These are phyloP conservation scores for Goniozus legneri DNA, from an alignment of 1,140 invertebrate genomes.

Conservation along the genomic window DNA sequence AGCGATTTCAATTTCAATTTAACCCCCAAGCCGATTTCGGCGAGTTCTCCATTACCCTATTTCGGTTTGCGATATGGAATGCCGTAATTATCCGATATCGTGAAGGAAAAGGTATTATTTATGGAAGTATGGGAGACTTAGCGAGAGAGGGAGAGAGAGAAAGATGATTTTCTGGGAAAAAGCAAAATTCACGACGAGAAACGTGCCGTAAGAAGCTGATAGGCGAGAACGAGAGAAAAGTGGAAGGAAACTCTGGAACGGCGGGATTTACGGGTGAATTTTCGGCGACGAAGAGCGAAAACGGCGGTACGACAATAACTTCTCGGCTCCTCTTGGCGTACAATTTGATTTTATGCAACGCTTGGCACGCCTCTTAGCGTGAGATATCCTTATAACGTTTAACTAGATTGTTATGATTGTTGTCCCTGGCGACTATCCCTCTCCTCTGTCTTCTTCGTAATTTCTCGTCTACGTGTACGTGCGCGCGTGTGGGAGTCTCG, in stretches of 20 bases:
- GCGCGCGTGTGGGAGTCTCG: too few species aligned
- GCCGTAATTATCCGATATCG: conserved; percentile 31
- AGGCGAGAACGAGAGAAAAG: neutral
- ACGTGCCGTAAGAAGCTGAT: conserved; percentile 1
- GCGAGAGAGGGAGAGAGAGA: neutral
- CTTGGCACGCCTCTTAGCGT: conserved; percentile 54
- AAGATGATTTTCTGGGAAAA: neutral
- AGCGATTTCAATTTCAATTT: conserved; percentile 38
- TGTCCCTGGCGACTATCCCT: conserved; percentile 36
- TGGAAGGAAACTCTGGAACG: conserved; percentile 11
- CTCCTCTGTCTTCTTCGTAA: conserved; percentile 2
- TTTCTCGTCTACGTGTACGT: too few species aligned
- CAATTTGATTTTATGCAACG: conserved; percentile 57
- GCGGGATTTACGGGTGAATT: conserved; percentile 32
- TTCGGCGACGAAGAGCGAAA: conserved; percentile 30
- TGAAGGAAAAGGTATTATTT: conserved; percentile 21
- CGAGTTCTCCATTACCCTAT: conserved; percentile 32
- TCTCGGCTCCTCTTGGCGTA: conserved; percentile 52
- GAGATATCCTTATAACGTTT: conserved; percentile 55
- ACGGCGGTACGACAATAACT: conserved; percentile 51
- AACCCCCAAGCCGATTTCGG: conserved; percentile 33
- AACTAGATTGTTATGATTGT: conserved; percentile 53
- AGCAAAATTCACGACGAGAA: neutral
- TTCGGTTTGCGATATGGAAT: conserved; percentile 16
- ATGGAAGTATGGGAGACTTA: too few species aligned